Evolutionary conservation across 2,797 vertebrate genomes (phyloP).

Genomic region (Hoplostethus atlanticus): DNA sequence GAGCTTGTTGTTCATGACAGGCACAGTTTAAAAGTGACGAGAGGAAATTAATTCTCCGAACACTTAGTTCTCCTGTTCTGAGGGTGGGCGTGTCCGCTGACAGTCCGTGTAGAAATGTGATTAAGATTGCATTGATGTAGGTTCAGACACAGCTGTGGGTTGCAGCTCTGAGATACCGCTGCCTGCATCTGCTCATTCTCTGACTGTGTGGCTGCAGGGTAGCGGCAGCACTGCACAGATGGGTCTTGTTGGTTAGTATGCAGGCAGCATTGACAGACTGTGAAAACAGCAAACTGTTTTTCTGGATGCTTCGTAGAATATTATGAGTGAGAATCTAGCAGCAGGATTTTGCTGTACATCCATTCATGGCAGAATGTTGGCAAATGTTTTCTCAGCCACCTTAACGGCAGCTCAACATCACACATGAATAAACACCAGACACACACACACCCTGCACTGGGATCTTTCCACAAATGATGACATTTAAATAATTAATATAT

Average conservation of each 20-base stretch:
- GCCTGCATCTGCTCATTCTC: constrained; percentile 62
- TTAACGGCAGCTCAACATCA: background rate
- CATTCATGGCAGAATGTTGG: constrained; percentile 26
- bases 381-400: constrained; percentile 35
- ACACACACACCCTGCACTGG: background rate
- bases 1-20: constrained; percentile 48
- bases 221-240: constrained; percentile 68
- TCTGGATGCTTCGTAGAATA: constrained; percentile 44
- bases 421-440: constrained; percentile 1
- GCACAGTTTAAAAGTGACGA: constrained; percentile 44
- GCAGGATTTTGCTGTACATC: constrained; percentile 31
- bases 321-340: constrained; percentile 46
- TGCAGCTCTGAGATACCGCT: constrained; percentile 60
- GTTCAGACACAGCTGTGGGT: constrained; percentile 62
- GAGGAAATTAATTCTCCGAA: constrained; percentile 59
- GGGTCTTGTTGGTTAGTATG: constrained; percentile 67
- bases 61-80: constrained; percentile 32
- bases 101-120: constrained; percentile 63
- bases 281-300: constrained; percentile 53
- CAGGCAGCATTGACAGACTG: constrained; percentile 57
- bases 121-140: constrained; percentile 69
- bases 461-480: background rate
- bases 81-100: constrained; percentile 37
- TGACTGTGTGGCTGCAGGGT: constrained; percentile 64
- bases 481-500: too few relatives aligned